Percentiles rank a stretch among this genome's conserved stretches.
phyloP scores from a whole-genome alignment of 2,797 vertebrate species.

The Diceros bicornis region DNA sequence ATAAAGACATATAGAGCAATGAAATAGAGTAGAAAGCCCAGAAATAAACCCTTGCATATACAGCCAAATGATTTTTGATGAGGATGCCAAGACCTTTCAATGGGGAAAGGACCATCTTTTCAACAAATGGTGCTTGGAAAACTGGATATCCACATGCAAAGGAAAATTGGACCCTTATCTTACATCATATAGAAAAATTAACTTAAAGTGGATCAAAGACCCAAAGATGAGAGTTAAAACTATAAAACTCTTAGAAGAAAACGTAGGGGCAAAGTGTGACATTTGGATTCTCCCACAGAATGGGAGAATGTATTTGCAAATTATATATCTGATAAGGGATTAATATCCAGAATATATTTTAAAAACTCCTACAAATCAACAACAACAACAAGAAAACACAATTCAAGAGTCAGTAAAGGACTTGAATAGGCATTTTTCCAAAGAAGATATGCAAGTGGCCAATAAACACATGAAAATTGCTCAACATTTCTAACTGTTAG shows the following conservation, averaged over 20 bases:
- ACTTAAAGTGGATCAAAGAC: background rate
- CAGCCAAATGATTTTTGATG: background rate
- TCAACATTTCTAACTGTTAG: background rate
- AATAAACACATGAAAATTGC: background rate
- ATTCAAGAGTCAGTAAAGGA: background rate
- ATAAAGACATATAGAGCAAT: background rate
- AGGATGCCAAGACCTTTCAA: background rate
- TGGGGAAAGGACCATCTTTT: background rate
- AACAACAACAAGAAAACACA: background rate
- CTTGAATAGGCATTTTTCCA: background rate
- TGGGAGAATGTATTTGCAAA: background rate
- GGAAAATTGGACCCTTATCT: background rate
- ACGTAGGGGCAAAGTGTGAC: background rate
- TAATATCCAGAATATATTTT: background rate
- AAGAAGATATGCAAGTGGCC: background rate
- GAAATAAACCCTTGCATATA: background rate
- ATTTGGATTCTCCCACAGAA: background rate
- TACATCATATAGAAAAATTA: background rate
- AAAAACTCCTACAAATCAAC: background rate
- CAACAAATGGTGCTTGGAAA: background rate
- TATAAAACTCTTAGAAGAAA: slow-evolving; percentile 18
- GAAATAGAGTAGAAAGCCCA: background rate
- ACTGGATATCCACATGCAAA: background rate
- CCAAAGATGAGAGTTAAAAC: background rate
- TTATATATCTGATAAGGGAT: background rate